Evolutionary conservation across 2,888 invertebrate species (phyloP).

Genomic region (Resseliella maxima): DNA sequence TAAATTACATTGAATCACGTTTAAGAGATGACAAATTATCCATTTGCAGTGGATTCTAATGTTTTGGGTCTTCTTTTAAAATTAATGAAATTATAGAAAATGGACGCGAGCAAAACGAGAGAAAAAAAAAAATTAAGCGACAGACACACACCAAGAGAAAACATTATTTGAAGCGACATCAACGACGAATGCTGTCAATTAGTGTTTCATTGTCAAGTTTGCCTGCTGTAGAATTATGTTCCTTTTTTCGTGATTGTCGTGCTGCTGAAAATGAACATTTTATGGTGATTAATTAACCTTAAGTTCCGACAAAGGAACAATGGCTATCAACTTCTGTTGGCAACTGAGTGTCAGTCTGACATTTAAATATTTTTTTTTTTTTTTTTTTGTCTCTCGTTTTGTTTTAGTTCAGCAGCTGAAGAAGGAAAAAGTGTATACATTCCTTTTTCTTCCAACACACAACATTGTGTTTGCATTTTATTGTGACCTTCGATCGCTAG

Average conservation of each 20-base stretch:
- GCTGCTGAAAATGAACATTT: constrained; percentile 53
- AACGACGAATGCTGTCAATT: constrained; percentile 49
- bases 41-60: not conserved
- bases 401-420: constrained; percentile 24
- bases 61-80: not conserved
- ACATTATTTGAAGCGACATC: constrained; percentile 2
- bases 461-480: not conserved
- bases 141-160: not conserved
- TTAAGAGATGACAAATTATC: constrained; percentile 16
- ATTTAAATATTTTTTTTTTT: constrained; percentile 37
- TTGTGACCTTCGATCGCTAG: constrained; percentile 30
- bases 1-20: not conserved
- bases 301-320: constrained; percentile 53
- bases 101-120: not conserved
- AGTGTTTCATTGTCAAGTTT: constrained; percentile 33
- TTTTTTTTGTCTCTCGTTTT: not conserved
- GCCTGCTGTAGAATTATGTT: not conserved
- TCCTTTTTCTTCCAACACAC: not conserved
- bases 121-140: too few species aligned
- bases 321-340: constrained; percentile 21
- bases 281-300: constrained; percentile 53
- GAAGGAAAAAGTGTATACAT: not conserved
- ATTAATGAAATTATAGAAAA: constrained; percentile 15
- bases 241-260: constrained; percentile 17
- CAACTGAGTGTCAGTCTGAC: constrained; percentile 38